Evolutionary conservation across 2,888 invertebrate genomes (phyloP).

Genomic region (Drosophila infuscata): DNA sequence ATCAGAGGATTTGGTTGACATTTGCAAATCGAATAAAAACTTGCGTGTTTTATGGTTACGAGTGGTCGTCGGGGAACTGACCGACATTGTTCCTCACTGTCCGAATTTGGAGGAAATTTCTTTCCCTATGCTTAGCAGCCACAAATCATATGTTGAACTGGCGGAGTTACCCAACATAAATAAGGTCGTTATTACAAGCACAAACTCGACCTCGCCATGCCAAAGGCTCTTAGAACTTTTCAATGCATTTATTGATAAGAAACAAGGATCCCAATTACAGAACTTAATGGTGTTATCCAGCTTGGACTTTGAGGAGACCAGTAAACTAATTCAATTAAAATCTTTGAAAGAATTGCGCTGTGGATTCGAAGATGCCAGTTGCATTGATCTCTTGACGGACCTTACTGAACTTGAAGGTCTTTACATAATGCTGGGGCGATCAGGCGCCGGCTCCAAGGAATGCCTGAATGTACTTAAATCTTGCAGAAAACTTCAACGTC

Average conservation of each 20-base stretch:
- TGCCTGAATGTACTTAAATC: conserved; percentile 30
- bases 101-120: conserved; percentile 34
- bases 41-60: conserved; percentile 32
- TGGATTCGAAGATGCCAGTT: conserved; percentile 25
- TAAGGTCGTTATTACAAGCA: conserved; percentile 27
- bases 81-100: conserved; percentile 33
- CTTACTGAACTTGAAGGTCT: conserved; percentile 40
- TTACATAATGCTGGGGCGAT: conserved; percentile 30
- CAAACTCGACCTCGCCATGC: conserved; percentile 24
- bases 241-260: conserved; percentile 14
- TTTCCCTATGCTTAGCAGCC: conserved; percentile 17
- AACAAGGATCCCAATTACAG: conserved; percentile 7
- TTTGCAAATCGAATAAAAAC: conserved; percentile 35
- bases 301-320: conserved; percentile 23
- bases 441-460: conserved; percentile 25
- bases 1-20: conserved; percentile 21
- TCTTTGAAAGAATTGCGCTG: conserved; percentile 21
- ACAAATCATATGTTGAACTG: conserved; percentile 24
- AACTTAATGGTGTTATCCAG: conserved; percentile 7
- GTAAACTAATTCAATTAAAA: conserved; percentile 24
- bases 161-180: conserved; percentile 27
- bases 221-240: conserved; percentile 16
- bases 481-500: conserved; percentile 25
- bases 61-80: conserved; percentile 26
- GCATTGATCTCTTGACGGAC: conserved; percentile 39